A percentile compares a stretch with the other conserved stretches of the same genome.
These are phyloP conservation scores for Dolichotis patagonum DNA, from an alignment of 2,113 vertebrate species.

Conservation along the genomic window DNA sequence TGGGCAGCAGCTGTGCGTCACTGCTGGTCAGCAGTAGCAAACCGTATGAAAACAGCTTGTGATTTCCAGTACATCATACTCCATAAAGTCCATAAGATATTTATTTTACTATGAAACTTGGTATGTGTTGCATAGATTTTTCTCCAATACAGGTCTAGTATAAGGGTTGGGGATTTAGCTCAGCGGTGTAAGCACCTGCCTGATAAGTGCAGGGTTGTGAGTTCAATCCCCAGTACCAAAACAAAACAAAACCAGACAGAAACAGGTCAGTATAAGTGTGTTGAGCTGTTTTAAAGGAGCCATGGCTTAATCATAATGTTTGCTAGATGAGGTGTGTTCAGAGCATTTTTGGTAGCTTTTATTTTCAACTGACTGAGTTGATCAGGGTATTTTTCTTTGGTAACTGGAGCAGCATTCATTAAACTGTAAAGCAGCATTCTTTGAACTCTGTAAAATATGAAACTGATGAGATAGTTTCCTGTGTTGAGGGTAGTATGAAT, in stretches of 20 bases:
- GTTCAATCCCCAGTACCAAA: too few relatives aligned
- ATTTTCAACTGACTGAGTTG: background rate
- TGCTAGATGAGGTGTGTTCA: background rate
- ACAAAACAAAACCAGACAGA: too few relatives aligned
- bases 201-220: too few relatives aligned
- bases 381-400: background rate
- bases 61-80: background rate
- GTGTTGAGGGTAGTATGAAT: background rate
- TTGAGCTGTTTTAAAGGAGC: background rate
- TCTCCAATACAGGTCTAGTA: background rate
- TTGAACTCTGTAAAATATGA: background rate
- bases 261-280: background rate
- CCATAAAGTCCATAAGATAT: background rate
- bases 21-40: background rate
- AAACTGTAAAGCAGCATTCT: background rate
- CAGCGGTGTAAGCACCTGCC: too few relatives aligned
- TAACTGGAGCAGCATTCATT: background rate
- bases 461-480: background rate
- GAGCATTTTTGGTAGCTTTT: background rate
- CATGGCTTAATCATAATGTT: background rate
- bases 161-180: too few relatives aligned
- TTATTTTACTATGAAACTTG: background rate
- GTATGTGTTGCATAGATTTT: background rate
- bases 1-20: background rate
- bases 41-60: background rate